Base-by-base conservation (phyloP, 2,797 vertebrate genomes). In the Astyanax mexicanus region DNA sequence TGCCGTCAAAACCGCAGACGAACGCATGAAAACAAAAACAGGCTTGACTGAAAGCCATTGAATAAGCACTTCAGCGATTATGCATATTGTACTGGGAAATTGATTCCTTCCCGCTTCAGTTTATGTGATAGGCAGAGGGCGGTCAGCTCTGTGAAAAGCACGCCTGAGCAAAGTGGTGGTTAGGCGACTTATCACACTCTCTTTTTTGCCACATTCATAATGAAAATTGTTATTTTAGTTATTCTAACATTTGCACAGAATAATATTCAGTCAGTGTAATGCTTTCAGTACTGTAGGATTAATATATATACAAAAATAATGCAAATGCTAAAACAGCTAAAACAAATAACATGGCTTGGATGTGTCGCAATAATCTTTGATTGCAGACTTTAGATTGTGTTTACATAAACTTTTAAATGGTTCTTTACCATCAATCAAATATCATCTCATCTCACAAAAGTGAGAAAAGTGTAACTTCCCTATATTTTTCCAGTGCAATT, bases 11-110 rank as follows among this genome's bases (percentile, higher is more conserved):
- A 90, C 84, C 84, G 81, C 87, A 81, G 49, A 84, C 81, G 84
- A 87, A 89, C 35, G 54, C 47, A 19, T 52, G 57, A 72, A 90
- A 91, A 89, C 84, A 88, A 93, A 90, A 91, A 91, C 88, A 90
- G 90, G 88, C 90, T 92, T 90, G 89, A 90, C 88, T 89, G 88
- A 88, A 92, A 91, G 89, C 85, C 85, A 89, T 83, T 89, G 86
- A 91, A 91, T 86, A 86, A 85, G 84, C 89, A 91, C 88, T 80
- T 88, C 85, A 85, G 52, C 82, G 82, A 84, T 87, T 89, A 85
- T 91, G 88, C 87, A 91, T 92, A 90, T 91, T 88, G 88, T 84
- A 85, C 82, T 58, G 82, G 84, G 88, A 88, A 86, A 91, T 82
- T 86, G 88, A 89, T 87, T 87, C 87, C 69, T 65, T 73, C 73